Base-by-base conservation (phyloP, 2,113 vertebrate species). In the Erinaceus europaeus region DNA sequence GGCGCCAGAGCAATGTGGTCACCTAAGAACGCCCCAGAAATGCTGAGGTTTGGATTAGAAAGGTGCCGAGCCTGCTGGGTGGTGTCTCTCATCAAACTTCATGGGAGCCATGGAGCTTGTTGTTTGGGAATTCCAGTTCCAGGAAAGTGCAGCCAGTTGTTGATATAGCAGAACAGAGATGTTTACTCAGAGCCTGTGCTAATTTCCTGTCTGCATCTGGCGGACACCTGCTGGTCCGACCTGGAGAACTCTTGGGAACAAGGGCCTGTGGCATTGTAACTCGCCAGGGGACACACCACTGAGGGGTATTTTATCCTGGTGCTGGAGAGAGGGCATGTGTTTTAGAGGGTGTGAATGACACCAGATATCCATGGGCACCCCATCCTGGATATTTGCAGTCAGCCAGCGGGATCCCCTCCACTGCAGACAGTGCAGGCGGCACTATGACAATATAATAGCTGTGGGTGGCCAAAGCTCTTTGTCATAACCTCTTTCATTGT, bases 121-220 rank as follows among this genome's bases (percentile, higher is more conserved):
- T 36, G 34, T 20, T 7, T 57, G 69, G 29, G 29, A 20, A 29
- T 7, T 67, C 32, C 77, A 65, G 7, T 53, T 40, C 21, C 32
- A 53, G 34, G 46, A 62, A 73, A 68, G 20, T 4, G 1, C 12
- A 74, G 40, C 25, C 65, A 34, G 6, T 83, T 57, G 46, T 34
- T 78, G 86, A 85, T 29, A 32, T 0, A 36, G 62, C 55, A 11
- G 46, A 65, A 34, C 57, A 76, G 80, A 91, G 71, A 29, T 86
- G 86, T 90, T 95, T 73, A 76, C 48, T 92, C 75, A 91, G 94
- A 88, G 14, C 38, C 14, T 0, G 46, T 8, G 68, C 76, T 67
- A 27, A 91, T 73, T 91, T 94, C 91, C 91, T 95, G 88, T 64
- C 64, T 85, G 53, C 55, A 61, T 84, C 74, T 89, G 83, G 68